These are phyloP conservation scores for Bubo scandiacus DNA, from an alignment of 2,113 vertebrate species.

Conservation along the genomic window DNA sequence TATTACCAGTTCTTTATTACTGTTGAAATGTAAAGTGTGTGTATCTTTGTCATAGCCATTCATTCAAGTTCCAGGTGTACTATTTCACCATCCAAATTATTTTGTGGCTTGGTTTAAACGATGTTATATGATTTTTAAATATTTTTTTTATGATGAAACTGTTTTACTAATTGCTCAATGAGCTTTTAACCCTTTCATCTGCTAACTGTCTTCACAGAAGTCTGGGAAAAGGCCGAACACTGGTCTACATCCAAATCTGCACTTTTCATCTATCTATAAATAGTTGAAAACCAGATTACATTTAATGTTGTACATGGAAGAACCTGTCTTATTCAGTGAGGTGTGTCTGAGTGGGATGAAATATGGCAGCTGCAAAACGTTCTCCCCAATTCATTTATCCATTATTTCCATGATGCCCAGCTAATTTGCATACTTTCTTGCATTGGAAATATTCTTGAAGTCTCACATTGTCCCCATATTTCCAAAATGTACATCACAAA, in stretches of 20 bases:
- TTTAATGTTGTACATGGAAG: background rate
- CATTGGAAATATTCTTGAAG: background rate
- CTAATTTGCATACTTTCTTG: background rate
- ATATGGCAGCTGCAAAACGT: background rate
- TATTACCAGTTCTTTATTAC: background rate
- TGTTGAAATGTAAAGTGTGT: background rate
- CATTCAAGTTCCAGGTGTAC: background rate
- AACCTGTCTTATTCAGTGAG: background rate
- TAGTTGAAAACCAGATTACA: background rate
- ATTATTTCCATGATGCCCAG: background rate
- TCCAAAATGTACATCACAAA: background rate
- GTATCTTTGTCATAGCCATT: background rate
- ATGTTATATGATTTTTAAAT: background rate
- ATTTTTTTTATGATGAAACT: conserved; percentile 20
- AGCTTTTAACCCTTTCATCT: conserved; percentile 32
- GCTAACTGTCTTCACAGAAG: conserved; percentile 1
- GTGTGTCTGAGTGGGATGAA: background rate
- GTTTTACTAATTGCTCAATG: conserved; percentile 17
- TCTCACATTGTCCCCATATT: background rate
- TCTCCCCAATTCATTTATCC: too few relatives aligned
- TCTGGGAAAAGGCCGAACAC: background rate
- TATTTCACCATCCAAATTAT: background rate
- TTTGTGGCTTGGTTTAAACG: conserved; percentile 35
- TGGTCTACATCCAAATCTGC: background rate
- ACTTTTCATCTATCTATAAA: background rate